A percentile compares a stretch with the other conserved stretches of the same genome.
Conservation (phyloP, 1,140 invertebrate genomes). For the Colletes gigas region DNA sequence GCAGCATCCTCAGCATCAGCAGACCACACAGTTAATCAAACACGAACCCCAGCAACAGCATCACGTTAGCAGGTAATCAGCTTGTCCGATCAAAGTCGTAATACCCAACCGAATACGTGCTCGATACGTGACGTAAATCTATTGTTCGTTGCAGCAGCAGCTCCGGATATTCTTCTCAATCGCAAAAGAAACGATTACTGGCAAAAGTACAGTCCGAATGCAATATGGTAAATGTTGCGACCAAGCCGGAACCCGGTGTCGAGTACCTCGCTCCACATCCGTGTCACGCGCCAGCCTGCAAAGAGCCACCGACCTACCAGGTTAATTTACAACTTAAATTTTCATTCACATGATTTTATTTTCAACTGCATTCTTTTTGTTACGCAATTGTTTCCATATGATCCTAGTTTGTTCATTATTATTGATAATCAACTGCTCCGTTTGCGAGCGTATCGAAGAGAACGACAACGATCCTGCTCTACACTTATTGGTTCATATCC, state of each 20-base stretch:
- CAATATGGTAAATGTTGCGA: constrained; percentile 81
- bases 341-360: not conserved
- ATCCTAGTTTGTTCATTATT: not conserved
- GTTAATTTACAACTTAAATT: constrained; percentile 55
- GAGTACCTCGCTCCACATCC: constrained; percentile 80
- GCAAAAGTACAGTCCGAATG: constrained; percentile 94
- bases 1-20: constrained; percentile 76
- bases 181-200: constrained; percentile 93
- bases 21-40: constrained; percentile 81
- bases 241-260: constrained; percentile 79
- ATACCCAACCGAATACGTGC: not conserved
- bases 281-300: constrained; percentile 80
- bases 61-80: constrained; percentile 74
- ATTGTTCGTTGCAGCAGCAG: constrained; percentile 62
- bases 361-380: not conserved
- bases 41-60: constrained; percentile 82
- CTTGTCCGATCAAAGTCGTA: not conserved
- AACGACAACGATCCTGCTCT: not conserved
- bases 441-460: not conserved
- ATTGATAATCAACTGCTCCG: not conserved
- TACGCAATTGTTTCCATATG: not conserved
- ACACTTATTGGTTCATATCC: not conserved
- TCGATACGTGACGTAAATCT: not conserved
- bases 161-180: constrained; percentile 83
- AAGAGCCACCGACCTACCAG: constrained; percentile 81